phyloP scores from a whole-genome alignment of 2,888 invertebrate species.

The Tuta absoluta region DNA sequence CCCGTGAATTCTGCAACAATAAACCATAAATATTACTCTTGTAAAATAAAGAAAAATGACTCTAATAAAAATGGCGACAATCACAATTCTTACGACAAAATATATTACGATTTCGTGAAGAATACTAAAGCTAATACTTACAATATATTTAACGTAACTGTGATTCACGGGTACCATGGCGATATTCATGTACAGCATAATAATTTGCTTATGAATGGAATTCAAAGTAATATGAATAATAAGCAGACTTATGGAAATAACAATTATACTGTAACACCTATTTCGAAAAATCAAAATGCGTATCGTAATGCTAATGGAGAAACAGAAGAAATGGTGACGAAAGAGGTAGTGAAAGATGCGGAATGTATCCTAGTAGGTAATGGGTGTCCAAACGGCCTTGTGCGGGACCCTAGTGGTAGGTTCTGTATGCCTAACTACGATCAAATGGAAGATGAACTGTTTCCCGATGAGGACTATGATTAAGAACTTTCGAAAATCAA shows the following conservation, averaged over 20 bases:
- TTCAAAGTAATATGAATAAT: background rate
- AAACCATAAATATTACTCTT: slow-evolving; percentile 4
- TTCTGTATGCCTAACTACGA: background rate
- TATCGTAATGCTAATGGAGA: background rate
- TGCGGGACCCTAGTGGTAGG: background rate
- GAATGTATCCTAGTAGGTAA: background rate
- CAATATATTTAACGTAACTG: background rate
- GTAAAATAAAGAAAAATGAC: background rate
- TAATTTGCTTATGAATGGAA: background rate
- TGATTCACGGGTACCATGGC: background rate
- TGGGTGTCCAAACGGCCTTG: background rate
- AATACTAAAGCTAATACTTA: background rate
- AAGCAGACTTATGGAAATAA: background rate
- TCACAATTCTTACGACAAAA: background rate
- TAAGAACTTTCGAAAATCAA: background rate
- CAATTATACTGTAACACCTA: background rate
- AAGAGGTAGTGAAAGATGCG: background rate
- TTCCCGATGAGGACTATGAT: background rate
- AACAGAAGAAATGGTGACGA: background rate
- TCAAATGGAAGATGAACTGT: background rate
- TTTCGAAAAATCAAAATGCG: background rate
- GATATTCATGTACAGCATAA: background rate
- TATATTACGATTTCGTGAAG: slow-evolving; percentile 6
- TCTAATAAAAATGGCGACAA: background rate
- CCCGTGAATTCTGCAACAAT: background rate